Evolutionary conservation across 2,888 invertebrate genomes (phyloP).

Genomic region (Hirtodrosophila confusa): DNA sequence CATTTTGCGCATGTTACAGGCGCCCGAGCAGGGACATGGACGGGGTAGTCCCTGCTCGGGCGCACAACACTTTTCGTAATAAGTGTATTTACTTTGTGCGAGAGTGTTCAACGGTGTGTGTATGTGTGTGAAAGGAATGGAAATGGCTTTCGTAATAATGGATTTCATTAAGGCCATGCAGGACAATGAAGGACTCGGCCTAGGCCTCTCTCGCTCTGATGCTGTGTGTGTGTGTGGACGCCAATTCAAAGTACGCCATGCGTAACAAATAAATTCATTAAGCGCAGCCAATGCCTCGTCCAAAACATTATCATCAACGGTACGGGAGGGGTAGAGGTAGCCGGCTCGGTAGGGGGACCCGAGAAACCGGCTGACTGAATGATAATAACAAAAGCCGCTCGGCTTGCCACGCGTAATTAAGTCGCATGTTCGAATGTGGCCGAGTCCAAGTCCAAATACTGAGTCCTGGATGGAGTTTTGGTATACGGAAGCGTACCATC

Average conservation of each 20-base stretch:
- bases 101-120: constrained; percentile 31
- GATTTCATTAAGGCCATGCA: constrained; percentile 78
- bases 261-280: constrained; percentile 80
- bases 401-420: constrained; percentile 78
- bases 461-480: constrained; percentile 15
- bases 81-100: constrained; percentile 75
- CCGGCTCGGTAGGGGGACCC: constrained; percentile 2
- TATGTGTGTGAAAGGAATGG: constrained; percentile 59
- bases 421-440: constrained; percentile 73
- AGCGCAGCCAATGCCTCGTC: constrained; percentile 77
- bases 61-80: constrained; percentile 79
- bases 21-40: constrained; percentile 1
- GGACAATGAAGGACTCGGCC: constrained; percentile 64
- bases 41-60: constrained; percentile 14
- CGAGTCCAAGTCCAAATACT: constrained; percentile 39
- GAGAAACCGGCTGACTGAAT: constrained; percentile 65
- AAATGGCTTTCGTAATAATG: constrained; percentile 79
- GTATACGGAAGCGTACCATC: constrained; percentile 14
- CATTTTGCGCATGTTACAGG: constrained; percentile 16
- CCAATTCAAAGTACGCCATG: constrained; percentile 80
- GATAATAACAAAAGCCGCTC: constrained; percentile 78
- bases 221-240: constrained; percentile 54
- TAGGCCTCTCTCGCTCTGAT: constrained; percentile 14
- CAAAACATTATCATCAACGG: constrained; percentile 75
- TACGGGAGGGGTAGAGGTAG: constrained; percentile 10